These are phyloP conservation scores for Amphibalanus amphitrite DNA, from an alignment of 1,140 invertebrate species.

Conservation along the genomic window DNA sequence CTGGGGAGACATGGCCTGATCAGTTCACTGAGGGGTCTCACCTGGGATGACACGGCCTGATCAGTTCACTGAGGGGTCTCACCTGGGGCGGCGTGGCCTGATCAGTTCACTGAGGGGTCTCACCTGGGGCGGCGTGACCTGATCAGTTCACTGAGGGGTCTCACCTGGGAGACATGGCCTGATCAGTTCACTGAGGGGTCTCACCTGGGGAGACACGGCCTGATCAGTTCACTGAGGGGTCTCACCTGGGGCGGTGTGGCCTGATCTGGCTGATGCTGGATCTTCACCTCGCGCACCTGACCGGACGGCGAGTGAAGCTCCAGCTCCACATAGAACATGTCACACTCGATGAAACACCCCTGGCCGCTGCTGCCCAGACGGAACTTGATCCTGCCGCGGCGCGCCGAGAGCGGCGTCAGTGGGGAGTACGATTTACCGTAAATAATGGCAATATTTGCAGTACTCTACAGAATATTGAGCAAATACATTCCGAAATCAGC, in stretches of 20 bases:
- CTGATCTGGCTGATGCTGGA: constrained; percentile 66
- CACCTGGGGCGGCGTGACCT: not conserved
- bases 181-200: too few relatives aligned
- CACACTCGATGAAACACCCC: constrained; percentile 62
- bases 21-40: too few relatives aligned
- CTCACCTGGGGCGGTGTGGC: constrained; percentile 34
- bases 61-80: too few relatives aligned
- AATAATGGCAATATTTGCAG: too few relatives aligned
- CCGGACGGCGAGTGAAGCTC: constrained; percentile 53
- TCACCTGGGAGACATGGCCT: not conserved
- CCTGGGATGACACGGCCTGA: too few relatives aligned
- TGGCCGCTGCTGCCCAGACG: too few relatives aligned
- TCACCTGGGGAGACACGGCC: not conserved
- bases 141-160: not conserved
- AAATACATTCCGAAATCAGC: too few relatives aligned
- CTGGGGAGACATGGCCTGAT: too few relatives aligned
- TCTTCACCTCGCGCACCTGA: constrained; percentile 76
- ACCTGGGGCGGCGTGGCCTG: constrained; percentile 36
- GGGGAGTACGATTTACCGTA: too few relatives aligned
- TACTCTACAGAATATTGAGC: too few relatives aligned
- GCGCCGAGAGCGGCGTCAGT: too few relatives aligned
- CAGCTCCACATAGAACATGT: constrained; percentile 93
- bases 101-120: not conserved
- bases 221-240: constrained; percentile 12
- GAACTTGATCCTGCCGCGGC: too few relatives aligned